Conservation (phyloP, 2,797 vertebrate species). For the Buceros bicornis region DNA sequence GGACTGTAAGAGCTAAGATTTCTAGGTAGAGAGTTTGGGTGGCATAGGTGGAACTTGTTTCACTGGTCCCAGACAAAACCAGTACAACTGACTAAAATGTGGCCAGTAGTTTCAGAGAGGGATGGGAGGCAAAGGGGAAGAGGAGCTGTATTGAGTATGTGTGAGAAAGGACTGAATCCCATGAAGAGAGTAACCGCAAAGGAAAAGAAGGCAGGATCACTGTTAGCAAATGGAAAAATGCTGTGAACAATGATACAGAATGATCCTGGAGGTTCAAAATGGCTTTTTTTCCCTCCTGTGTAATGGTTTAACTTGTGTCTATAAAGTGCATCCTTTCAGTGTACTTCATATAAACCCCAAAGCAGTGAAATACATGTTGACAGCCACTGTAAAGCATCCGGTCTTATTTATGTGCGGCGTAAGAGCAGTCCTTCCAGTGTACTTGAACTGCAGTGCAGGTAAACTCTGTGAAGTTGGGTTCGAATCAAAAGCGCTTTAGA, state of each 20-base stretch:
- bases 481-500: not conserved
- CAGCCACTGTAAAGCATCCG: not conserved
- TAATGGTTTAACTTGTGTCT: not conserved
- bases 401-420: not conserved
- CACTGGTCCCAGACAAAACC: not conserved
- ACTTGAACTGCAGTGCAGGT: conserved; percentile 16
- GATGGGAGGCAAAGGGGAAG: not conserved
- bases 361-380: not conserved
- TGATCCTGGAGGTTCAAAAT: not conserved
- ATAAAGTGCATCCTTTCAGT: not conserved
- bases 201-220: not conserved
- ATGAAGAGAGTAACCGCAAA: not conserved
- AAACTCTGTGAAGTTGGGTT: conserved; percentile 4
- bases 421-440: conserved; percentile 8
- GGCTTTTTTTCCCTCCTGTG: not conserved
- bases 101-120: not conserved
- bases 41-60: not conserved
- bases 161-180: not conserved
- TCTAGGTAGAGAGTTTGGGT: not conserved
- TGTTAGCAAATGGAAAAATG: not conserved
- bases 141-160: not conserved
- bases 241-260: not conserved
- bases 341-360: not conserved
- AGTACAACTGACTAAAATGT: not conserved
- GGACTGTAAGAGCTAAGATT: not conserved